Conservation (phyloP, 1,140 invertebrate genomes). For the Caenorhabditis briggsae region DNA sequence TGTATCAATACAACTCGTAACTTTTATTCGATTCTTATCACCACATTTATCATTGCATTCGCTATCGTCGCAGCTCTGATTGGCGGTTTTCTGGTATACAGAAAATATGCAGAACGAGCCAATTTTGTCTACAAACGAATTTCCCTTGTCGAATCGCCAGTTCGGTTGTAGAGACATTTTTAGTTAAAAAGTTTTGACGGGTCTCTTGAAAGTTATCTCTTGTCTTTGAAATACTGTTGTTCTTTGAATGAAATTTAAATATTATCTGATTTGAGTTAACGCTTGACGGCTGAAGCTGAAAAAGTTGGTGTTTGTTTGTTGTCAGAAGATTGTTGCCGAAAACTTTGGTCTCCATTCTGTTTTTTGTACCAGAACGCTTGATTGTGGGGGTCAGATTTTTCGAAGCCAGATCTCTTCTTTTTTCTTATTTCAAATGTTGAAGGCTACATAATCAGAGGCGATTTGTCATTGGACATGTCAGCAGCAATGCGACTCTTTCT, state of each 20-base stretch:
- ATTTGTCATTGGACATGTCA: slow-evolving; percentile 52
- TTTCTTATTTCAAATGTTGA: slow-evolving; percentile 40
- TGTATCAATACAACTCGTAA: slow-evolving; percentile 55
- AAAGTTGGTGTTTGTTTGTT: too few species aligned
- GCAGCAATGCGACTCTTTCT: neutral
- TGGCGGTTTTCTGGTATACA: slow-evolving; percentile 7
- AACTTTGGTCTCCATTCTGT: neutral
- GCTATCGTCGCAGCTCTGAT: slow-evolving; percentile 32
- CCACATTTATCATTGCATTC: slow-evolving; percentile 54
- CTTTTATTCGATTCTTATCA: slow-evolving; percentile 49
- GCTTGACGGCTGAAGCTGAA: too few species aligned
- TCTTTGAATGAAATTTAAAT: neutral
- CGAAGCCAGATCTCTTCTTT: slow-evolving; percentile 2
- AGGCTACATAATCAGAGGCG: slow-evolving; percentile 48
- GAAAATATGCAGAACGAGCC: slow-evolving; percentile 12
- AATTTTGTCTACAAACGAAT: slow-evolving; percentile 44
- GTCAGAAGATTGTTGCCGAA: too few species aligned
- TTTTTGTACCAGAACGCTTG: slow-evolving; percentile 28
- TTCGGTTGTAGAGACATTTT: slow-evolving; percentile 1
- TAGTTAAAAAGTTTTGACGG: neutral
- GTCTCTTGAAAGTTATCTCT: neutral
- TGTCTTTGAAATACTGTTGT: neutral
- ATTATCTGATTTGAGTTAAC: too few species aligned
- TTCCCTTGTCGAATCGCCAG: slow-evolving; percentile 32
- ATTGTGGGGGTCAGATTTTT: slow-evolving; percentile 8